These are phyloP conservation scores for Neocrepidodera transversa DNA, from an alignment of 2,888 invertebrate species.

Conservation along the genomic window DNA sequence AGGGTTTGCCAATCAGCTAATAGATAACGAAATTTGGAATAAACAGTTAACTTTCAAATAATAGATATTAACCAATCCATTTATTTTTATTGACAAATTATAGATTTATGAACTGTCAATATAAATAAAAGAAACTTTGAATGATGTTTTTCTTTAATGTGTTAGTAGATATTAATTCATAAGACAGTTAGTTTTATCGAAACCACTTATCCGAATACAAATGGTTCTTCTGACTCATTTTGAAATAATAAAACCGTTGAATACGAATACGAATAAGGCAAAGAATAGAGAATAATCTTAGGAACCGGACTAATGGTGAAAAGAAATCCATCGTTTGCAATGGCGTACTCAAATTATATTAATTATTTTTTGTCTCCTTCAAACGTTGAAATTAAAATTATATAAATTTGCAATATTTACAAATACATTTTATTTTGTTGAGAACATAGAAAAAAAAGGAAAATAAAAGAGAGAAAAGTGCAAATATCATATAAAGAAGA, in stretches of 20 bases:
- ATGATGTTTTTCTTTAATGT: not conserved
- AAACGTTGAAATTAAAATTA: too few relatives aligned
- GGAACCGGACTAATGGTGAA: slow-evolving; percentile 20
- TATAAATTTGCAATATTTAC: too few relatives aligned
- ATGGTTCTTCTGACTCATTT: slow-evolving; percentile 11
- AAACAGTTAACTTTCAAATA: too few relatives aligned
- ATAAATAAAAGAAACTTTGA: not conserved
- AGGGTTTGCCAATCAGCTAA: too few relatives aligned
- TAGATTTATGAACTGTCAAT: not conserved
- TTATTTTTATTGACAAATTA: not conserved
- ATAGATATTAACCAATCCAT: too few relatives aligned
- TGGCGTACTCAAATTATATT: not conserved
- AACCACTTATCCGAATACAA: slow-evolving; percentile 11
- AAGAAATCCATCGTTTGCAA: slow-evolving; percentile 4
- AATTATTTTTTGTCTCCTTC: too few relatives aligned
- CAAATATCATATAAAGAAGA: too few relatives aligned
- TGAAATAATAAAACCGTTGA: slow-evolving; percentile 7
- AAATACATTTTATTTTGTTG: too few relatives aligned
- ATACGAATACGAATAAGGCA: slow-evolving; percentile 8
- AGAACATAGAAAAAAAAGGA: too few relatives aligned
- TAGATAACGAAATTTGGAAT: too few relatives aligned
- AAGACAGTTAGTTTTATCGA: not conserved
- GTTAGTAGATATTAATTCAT: slow-evolving; percentile 1
- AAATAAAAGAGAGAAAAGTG: too few relatives aligned
- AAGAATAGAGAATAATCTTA: slow-evolving; percentile 7